Evolutionary conservation across 2,113 vertebrate species (phyloP), one percentile per base, ranked within the genome.

Genomic region (Bufo gargarizans): DNA sequence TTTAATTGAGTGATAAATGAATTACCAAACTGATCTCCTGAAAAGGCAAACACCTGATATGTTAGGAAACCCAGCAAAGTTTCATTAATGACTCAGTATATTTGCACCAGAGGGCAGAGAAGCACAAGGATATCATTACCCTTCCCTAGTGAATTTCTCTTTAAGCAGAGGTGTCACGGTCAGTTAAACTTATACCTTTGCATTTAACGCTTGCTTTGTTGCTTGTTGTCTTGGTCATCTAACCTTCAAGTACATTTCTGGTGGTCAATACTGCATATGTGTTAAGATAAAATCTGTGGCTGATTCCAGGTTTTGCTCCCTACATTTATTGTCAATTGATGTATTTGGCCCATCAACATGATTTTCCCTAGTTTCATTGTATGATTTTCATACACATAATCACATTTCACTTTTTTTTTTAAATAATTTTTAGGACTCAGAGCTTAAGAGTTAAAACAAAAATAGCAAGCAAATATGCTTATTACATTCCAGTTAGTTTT

Each of bases 1-100:
- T 84, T 84, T 71, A 50, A 33, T 55, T 55, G 63, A 71, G 82
- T 84, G 63, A 84, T 71, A 84, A 71, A 69, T 84, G 82, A 53
- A 67, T 71, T n/a, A 53, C 63, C 45, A 71, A 84, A 84, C 33
- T 71, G 4, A 71, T 81, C 55, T 81, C 12, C n/a, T 45, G 14
- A 61, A 59, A 81, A 81, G 78, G 14, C 22, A 33, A 69, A 84
- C 47, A 84, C 49, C 82, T 71, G 82, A 84, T 71, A 71, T 84
- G 63, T 69, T 53, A 49, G 12, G 61, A 84, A 59, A 81, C 56
- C 9, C 14, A 10, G 56, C 22, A 80, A 58, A 9, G 20, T 33
- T 58, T 58, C 55, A 79, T 58, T 79, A 58, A 58, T 12, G 22
- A 81, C 16, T 81, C 14, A 61, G 19, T 81, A 81, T 59, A 59